Percentiles rank a stretch among this genome's conserved stretches.
Conservation (phyloP, 2,888 invertebrate genomes). For the Rapana venosa region DNA sequence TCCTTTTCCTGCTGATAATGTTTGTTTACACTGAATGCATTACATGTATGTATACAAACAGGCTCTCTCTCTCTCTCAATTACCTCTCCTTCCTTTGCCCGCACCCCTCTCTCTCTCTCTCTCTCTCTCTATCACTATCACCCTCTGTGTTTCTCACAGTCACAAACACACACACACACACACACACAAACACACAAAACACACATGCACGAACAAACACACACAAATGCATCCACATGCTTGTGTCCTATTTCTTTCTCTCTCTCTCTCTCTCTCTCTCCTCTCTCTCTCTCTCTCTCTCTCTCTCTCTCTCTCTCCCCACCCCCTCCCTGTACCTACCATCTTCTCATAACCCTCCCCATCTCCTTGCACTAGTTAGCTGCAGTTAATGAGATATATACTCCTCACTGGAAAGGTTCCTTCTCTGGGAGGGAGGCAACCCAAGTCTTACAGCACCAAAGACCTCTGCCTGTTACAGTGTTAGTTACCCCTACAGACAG, state of each 20-base stretch:
- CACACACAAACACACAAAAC: background rate
- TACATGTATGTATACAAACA: background rate
- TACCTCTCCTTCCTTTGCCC: background rate
- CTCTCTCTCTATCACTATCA: background rate
- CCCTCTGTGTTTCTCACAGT: background rate
- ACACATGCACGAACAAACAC: background rate
- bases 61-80: background rate
- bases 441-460: too few relatives aligned
- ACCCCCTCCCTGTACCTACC: background rate
- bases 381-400: too few relatives aligned
- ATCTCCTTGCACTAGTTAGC: background rate
- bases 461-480: too few relatives aligned
- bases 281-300: constrained; percentile 6
- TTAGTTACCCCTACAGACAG: too few relatives aligned
- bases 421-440: too few relatives aligned
- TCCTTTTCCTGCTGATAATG: background rate
- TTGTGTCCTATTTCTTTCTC: background rate
- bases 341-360: background rate
- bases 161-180: background rate
- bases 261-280: background rate
- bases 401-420: too few relatives aligned
- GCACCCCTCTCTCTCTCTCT: background rate
- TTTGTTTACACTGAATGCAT: too few relatives aligned
- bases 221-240: background rate
- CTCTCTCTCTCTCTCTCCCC: constrained; percentile 2